phyloP scores from a whole-genome alignment of 2,113 vertebrate species.

The Aythya baeri region DNA sequence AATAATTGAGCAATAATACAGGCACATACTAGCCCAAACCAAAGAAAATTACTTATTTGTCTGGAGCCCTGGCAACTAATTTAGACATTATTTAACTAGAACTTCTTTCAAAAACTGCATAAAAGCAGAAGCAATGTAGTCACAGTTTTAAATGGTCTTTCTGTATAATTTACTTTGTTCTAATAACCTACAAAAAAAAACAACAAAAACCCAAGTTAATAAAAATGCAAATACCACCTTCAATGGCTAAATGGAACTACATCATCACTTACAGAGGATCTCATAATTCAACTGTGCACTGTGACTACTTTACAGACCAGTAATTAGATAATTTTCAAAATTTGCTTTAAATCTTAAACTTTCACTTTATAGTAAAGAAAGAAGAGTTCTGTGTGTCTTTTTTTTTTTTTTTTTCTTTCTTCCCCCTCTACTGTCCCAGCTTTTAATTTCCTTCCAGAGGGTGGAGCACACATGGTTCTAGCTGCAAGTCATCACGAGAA shows the following conservation, averaged over 20 bases:
- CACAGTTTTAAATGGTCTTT: background rate
- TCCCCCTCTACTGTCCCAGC: too few species aligned
- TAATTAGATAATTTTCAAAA: background rate
- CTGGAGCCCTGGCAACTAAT: background rate
- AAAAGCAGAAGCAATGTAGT: background rate
- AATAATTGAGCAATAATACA: background rate
- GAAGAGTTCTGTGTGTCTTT: background rate
- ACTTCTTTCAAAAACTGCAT: background rate
- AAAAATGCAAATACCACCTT: background rate
- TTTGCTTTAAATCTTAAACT: background rate
- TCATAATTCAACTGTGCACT: background rate
- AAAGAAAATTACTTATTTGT: background rate
- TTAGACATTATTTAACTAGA: background rate
- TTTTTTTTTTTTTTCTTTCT: too few species aligned
- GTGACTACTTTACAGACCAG: background rate
- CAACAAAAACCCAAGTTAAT: background rate
- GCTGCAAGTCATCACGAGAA: background rate
- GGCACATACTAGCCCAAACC: background rate
- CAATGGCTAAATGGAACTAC: background rate
- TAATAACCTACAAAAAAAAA: background rate
- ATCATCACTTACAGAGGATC: rapidly evolving
- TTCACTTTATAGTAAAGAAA: background rate
- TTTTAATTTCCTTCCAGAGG: background rate
- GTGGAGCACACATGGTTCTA: background rate
- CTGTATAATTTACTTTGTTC: background rate